A percentile compares a stretch with the other conserved stretches of the same genome.
Evolutionary conservation across 2,888 invertebrate species (phyloP).

Genomic region (Syrista parreyssii): DNA sequence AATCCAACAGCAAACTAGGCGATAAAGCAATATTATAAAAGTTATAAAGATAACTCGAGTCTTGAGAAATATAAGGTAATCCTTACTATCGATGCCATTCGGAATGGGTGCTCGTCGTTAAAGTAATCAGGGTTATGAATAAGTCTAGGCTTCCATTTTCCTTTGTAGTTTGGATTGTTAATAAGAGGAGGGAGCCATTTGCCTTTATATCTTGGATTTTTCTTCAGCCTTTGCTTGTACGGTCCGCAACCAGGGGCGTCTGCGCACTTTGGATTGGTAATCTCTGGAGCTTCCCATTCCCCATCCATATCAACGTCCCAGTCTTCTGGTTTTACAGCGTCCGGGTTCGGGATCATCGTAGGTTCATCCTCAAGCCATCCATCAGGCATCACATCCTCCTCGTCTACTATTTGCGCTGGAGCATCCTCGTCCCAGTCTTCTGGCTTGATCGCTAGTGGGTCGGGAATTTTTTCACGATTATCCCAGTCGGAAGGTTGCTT

Average conservation of each 20-base stretch:
- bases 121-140: conserved; percentile 95
- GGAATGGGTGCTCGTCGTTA: conserved; percentile 90
- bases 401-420: conserved; percentile 89
- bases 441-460: conserved; percentile 89
- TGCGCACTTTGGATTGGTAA: conserved; percentile 89
- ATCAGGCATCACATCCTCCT: conserved; percentile 84
- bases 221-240: conserved; percentile 86
- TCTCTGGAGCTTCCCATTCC: conserved; percentile 95
- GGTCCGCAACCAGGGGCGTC: conserved; percentile 87
- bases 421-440: conserved; percentile 97
- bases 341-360: conserved; percentile 86
- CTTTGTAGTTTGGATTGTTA: conserved; percentile 93
- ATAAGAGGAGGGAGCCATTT: conserved; percentile 92
- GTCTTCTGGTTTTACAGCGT: conserved; percentile 88
- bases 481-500: conserved; percentile 94
- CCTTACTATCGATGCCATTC: conserved; percentile 91
- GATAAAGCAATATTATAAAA: conserved; percentile 28
- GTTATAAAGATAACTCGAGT: background rate
- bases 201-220: conserved; percentile 94
- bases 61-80: conserved; percentile 4
- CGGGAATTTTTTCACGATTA: conserved; percentile 91
- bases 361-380: conserved; percentile 96
- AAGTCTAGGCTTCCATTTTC: conserved; percentile 91
- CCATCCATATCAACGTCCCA: conserved; percentile 99
- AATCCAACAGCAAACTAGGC: conserved; percentile 90